Base-by-base conservation (phyloP, 2,113 vertebrate species). In the Gallinago media region DNA sequence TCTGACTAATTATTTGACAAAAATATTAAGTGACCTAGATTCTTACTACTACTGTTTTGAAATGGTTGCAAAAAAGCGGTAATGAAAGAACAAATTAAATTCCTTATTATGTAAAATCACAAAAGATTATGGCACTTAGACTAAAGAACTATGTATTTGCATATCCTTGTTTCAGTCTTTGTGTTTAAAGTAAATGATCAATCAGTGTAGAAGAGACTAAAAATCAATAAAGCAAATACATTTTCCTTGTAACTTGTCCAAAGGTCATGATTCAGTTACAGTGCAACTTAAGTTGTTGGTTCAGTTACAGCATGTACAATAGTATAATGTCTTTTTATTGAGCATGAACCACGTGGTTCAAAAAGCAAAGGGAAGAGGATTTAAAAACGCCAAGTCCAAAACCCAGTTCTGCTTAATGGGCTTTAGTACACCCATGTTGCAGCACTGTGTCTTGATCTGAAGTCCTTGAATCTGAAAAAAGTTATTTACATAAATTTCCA, bases 211-310 rank as follows among this genome's bases (percentile, higher is more conserved):
- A 96, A 72, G 34, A 85, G 62, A 66, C 54, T 70, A 76, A 91
- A 96, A 97, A 94, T 94, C 88, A 92, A 97, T 96, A 96, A 95
- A 86, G 74, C 81, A 97, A 97, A 97, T 83, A 93, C 75, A 88
- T 96, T 94, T 96, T 97, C 94, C 92, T 95, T 95, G 65, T 94
- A 88, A 88, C 81, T 97, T 94, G 97, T 92, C 58, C 98, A 98
- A 98, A 98, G 98, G 97, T 98, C 96, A 92, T 85, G 56, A 89
- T 94, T 94, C 93, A 96, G 96, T 96, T 97, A 97, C 62, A 95
- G 38, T 97, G 93, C 97, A 96, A 95, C 86, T 95, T 94, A 87
- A 92, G 97, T 97, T 98, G 95, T 93, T 96, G 89, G 96, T 96
- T 96, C 97, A 88, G 94, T 98, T 96, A 92, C 80, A 93, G 78